Conservation (phyloP, 2,113 vertebrate species). For the Ochotona princeps region DNA sequence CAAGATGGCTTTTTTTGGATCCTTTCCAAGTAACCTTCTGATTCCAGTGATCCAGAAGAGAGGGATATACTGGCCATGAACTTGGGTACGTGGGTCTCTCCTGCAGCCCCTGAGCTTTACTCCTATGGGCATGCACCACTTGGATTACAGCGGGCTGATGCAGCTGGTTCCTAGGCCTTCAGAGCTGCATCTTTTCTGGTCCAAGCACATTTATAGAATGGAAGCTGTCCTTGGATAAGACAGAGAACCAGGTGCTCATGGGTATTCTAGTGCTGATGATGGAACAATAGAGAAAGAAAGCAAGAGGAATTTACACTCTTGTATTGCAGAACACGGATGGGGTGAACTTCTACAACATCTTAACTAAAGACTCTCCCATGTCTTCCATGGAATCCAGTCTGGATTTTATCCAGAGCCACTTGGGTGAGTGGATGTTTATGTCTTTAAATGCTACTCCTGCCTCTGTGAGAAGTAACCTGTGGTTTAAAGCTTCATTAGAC, state of each 20-base stretch:
- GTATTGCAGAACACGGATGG: slow-evolving; percentile 93
- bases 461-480: neutral
- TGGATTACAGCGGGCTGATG: no score
- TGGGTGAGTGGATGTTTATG: slow-evolving; percentile 60
- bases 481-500: neutral
- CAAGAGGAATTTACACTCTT: neutral
- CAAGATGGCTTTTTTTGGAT: neutral
- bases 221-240: neutral
- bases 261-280: neutral
- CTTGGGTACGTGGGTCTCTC: neutral
- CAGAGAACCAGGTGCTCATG: neutral
- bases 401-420: slow-evolving; percentile 67
- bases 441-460: neutral
- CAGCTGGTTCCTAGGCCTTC: neutral
- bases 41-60: neutral
- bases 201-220: neutral
- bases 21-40: neutral
- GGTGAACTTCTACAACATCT: slow-evolving; percentile 99
- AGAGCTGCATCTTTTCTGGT: neutral
- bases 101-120: neutral
- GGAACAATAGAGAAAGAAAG: neutral
- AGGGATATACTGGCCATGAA: accelerated
- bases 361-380: slow-evolving; percentile 85
- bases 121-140: no score
- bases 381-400: slow-evolving; percentile 12